Conservation (phyloP, 2,113 vertebrate species). For the Corythaeola cristata region DNA sequence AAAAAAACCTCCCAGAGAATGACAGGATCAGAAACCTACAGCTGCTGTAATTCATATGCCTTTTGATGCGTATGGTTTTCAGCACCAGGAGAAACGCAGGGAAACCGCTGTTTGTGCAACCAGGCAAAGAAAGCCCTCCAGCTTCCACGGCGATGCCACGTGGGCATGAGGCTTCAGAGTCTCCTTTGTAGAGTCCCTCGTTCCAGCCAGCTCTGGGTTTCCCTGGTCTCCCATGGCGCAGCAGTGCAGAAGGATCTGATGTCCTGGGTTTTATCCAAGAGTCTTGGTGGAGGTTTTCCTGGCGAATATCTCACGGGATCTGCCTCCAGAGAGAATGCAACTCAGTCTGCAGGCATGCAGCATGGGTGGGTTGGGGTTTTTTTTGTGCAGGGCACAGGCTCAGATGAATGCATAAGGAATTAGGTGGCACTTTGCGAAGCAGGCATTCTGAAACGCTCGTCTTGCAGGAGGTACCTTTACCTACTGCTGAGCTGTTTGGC, state of each 20-base stretch:
- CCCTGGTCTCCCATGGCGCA: neutral
- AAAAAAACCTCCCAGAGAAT: neutral
- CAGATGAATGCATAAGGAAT: neutral
- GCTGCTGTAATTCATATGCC: neutral
- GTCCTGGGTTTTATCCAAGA: neutral
- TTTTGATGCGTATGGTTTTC: rapidly evolving
- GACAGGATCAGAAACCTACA: neutral
- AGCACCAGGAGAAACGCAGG: neutral
- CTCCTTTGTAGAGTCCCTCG: neutral
- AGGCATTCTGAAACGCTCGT: neutral
- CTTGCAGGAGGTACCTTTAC: neutral
- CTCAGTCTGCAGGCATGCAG: neutral
- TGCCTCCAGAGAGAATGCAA: no score
- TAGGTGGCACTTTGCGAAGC: neutral
- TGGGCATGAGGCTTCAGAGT: neutral
- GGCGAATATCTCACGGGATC: neutral
- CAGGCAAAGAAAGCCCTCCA: neutral
- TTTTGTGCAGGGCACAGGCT: neutral
- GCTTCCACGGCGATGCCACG: no score
- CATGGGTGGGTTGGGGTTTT: no score
- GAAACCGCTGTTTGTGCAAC: neutral
- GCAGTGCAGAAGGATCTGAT: neutral
- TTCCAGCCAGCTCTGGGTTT: neutral
- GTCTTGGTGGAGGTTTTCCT: neutral
- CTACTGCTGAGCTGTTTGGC: neutral